Conservation (phyloP, 92 coral and sea anemone species). For the Epizoanthus ramosus region DNA sequence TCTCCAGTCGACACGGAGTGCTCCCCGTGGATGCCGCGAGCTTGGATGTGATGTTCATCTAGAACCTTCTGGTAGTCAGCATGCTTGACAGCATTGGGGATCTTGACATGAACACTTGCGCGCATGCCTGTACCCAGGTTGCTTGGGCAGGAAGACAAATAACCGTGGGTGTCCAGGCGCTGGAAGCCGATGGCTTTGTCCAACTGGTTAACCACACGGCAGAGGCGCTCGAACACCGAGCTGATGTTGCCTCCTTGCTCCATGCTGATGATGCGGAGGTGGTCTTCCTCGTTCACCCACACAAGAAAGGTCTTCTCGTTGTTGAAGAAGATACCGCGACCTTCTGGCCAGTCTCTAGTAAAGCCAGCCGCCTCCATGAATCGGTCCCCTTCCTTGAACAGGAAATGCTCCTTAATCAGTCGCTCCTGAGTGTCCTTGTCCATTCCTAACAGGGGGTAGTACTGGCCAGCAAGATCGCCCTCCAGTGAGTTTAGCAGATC, state of each 20-base stretch:
- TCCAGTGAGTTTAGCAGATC: conserved; percentile 75
- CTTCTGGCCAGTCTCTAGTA: conserved; percentile 89
- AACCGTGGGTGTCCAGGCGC: conserved; percentile 77
- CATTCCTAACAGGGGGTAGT: conserved; percentile 90
- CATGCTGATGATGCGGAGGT: conserved; percentile 96
- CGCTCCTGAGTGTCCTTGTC: conserved; percentile 81
- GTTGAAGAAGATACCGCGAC: conserved; percentile 96
- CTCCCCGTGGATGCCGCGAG: conserved; percentile 90
- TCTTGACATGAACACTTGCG: conserved; percentile 93
- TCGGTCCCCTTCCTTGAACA: conserved; percentile 92
- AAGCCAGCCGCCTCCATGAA: conserved; percentile 87
- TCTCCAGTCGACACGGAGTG: conserved; percentile 86
- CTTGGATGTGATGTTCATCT: conserved; percentile 77
- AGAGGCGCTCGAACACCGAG: conserved; percentile 80
- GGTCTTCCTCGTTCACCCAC: conserved; percentile 97
- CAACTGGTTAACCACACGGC: conserved; percentile 81
- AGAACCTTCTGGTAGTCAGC: conserved; percentile 85
- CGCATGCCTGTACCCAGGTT: conserved; percentile 96
- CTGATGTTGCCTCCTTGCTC: conserved; percentile 89
- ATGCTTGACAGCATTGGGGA: conserved; percentile 81
- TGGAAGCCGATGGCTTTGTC: conserved; percentile 82
- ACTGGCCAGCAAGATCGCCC: conserved; percentile 83
- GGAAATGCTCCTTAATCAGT: conserved; percentile 86
- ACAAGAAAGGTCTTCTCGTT: conserved; percentile 86
- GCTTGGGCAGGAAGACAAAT: conserved; percentile 87